These are phyloP conservation scores for Euschistus heros DNA, from an alignment of 1,140 invertebrate species.

Conservation along the genomic window DNA sequence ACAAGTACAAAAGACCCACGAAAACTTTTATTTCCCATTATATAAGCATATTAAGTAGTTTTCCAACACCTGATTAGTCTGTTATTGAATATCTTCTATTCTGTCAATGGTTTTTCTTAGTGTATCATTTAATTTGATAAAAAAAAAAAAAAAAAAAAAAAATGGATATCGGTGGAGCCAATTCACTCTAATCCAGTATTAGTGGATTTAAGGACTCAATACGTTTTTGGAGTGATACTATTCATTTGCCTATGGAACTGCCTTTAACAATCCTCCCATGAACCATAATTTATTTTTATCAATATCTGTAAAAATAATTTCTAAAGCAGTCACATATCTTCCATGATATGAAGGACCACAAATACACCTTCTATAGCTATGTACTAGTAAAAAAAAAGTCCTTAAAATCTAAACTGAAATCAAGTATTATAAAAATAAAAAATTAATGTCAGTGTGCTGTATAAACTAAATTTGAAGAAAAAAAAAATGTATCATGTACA, in stretches of 20 bases:
- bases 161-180: constrained; percentile 25
- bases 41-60: constrained; percentile 20
- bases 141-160: constrained; percentile 27
- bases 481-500: background rate
- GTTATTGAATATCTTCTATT: constrained; percentile 22
- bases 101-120: constrained; percentile 18
- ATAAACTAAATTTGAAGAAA: background rate
- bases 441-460: background rate
- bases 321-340: constrained; percentile 18
- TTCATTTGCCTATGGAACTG: constrained; percentile 13
- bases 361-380: constrained; percentile 9
- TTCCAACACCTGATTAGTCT: constrained; percentile 18
- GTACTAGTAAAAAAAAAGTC: constrained; percentile 17
- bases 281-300: constrained; percentile 21
- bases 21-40: no score
- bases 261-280: constrained; percentile 29
- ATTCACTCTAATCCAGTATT: constrained; percentile 14
- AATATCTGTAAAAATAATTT: constrained; percentile 18
- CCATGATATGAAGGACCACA: constrained; percentile 14
- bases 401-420: no score
- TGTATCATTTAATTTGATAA: constrained; percentile 28
- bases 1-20: no score
- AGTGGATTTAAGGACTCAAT: constrained; percentile 10
- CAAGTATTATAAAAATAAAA: background rate
- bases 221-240: background rate